Percentiles rank a stretch among this genome's conserved stretches.
These are phyloP conservation scores for Caenorhabditis brenneri DNA, from an alignment of 1,140 invertebrate species.

Conservation along the genomic window DNA sequence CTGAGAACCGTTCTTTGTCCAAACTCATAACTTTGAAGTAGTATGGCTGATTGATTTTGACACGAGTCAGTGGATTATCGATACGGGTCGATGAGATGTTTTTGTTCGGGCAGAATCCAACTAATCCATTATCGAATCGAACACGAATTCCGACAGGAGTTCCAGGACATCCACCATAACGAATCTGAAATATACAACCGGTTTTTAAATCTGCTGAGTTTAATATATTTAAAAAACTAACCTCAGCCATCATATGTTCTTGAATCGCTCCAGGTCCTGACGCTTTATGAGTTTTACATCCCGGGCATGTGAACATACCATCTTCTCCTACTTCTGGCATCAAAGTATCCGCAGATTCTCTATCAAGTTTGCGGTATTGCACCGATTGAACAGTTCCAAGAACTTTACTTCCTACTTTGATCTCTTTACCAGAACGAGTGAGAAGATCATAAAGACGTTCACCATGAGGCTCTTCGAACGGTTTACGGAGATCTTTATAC, in stretches of 20 bases:
- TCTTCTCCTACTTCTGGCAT: slow-evolving; percentile 87
- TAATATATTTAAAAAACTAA: neutral
- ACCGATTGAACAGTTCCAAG: slow-evolving; percentile 28
- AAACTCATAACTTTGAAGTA: slow-evolving; percentile 94
- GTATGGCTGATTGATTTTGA: slow-evolving; percentile 81
- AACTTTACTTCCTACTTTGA: neutral
- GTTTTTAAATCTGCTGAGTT: slow-evolving; percentile 74
- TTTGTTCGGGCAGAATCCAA: slow-evolving; percentile 91
- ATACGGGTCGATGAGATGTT: slow-evolving; percentile 76
- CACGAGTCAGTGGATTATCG: slow-evolving; percentile 52
- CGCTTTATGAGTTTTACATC: slow-evolving; percentile 81
- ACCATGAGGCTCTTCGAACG: slow-evolving; percentile 75
- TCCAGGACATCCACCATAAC: slow-evolving; percentile 85
- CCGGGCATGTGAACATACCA: slow-evolving; percentile 93
- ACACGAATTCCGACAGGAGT: slow-evolving; percentile 89
- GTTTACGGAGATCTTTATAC: slow-evolving; percentile 88
- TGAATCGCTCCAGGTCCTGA: neutral
- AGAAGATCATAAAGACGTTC: slow-evolving; percentile 56
- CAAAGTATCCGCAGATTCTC: slow-evolving; percentile 72
- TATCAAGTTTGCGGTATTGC: slow-evolving; percentile 33
- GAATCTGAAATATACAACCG: slow-evolving; percentile 80
- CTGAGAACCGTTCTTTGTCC: slow-evolving; percentile 89
- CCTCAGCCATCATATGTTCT: neutral
- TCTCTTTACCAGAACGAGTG: slow-evolving; percentile 44
- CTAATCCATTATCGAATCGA: slow-evolving; percentile 89